Percentiles rank a stretch among this genome's conserved stretches.
Conservation (phyloP, 2,113 vertebrate genomes). For the Daphoenositta chrysoptera region DNA sequence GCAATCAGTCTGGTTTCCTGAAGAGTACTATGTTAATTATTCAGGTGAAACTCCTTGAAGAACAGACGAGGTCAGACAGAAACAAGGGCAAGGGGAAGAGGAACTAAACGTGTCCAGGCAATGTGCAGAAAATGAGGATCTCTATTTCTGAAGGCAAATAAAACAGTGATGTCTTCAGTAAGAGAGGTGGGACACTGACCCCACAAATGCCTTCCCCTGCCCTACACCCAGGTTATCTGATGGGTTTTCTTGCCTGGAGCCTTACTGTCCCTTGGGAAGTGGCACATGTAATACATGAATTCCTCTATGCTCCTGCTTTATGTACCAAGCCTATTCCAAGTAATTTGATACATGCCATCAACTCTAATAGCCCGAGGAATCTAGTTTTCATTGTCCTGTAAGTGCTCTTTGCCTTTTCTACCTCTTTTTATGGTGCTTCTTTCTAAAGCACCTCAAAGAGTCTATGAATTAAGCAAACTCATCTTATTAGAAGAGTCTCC, state of each 20-base stretch:
- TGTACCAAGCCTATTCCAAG: not conserved
- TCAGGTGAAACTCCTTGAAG: not conserved
- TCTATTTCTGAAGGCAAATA: not conserved
- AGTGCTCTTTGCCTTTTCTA: not conserved
- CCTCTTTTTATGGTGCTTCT: not conserved
- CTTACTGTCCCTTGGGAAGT: not conserved
- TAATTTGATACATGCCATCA: not conserved
- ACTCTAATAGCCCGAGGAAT: not conserved
- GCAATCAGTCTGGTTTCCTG: not conserved
- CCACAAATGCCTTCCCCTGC: not conserved
- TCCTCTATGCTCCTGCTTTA: not conserved
- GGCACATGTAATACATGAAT: not conserved
- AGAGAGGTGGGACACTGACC: not conserved
- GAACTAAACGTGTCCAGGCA: not conserved
- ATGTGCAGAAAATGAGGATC: not conserved
- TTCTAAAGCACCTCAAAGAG: conserved; percentile 8
- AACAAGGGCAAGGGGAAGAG: not conserved
- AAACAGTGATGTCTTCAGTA: not conserved
- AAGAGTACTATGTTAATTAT: not conserved
- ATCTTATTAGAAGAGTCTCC: conserved; percentile 43
- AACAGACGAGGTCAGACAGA: not conserved
- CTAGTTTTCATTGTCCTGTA: not conserved
- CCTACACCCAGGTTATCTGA: not conserved
- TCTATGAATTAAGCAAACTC: conserved; percentile 60
- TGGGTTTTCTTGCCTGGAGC: not conserved